A percentile compares a stretch with the other conserved stretches of the same genome.
phyloP scores from a whole-genome alignment of 1,140 invertebrate genomes.

The Megalonaias nervosa region DNA sequence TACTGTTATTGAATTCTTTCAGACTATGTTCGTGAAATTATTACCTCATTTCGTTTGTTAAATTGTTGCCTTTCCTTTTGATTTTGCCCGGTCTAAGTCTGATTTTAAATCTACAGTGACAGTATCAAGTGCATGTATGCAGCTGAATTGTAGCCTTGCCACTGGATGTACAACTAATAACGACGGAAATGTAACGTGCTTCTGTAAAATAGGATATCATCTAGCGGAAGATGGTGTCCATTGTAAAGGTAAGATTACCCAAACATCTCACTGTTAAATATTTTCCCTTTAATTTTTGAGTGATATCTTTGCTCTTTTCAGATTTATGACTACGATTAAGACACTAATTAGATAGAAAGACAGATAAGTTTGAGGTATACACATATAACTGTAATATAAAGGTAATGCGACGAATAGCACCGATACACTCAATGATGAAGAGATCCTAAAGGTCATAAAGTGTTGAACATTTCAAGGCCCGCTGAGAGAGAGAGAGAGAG shows the following conservation, averaged over 20 bases:
- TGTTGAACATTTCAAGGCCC: too few species aligned
- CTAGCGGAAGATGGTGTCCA: background rate
- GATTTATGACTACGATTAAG: background rate
- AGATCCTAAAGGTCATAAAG: too few species aligned
- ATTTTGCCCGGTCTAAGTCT: too few species aligned
- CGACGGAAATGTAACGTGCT: background rate
- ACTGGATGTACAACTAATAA: background rate
- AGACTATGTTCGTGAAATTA: too few species aligned
- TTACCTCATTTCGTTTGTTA: too few species aligned
- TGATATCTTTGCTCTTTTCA: background rate
- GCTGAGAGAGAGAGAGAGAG: too few species aligned
- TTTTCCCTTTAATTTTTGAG: background rate
- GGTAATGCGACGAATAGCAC: background rate
- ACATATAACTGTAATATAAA: background rate
- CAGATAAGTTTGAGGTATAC: background rate
- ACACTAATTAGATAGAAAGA: background rate
- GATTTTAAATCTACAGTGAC: too few species aligned
- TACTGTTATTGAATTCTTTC: too few species aligned
- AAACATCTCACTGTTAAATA: background rate
- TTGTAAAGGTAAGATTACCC: background rate
- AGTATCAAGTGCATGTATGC: too few species aligned
- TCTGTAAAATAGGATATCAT: constrained; percentile 2
- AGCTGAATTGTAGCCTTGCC: background rate
- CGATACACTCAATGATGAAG: background rate
- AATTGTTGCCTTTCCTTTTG: too few species aligned